phyloP scores from a whole-genome alignment of 2,888 invertebrate genomes.

The Drosophila prostipennis region DNA sequence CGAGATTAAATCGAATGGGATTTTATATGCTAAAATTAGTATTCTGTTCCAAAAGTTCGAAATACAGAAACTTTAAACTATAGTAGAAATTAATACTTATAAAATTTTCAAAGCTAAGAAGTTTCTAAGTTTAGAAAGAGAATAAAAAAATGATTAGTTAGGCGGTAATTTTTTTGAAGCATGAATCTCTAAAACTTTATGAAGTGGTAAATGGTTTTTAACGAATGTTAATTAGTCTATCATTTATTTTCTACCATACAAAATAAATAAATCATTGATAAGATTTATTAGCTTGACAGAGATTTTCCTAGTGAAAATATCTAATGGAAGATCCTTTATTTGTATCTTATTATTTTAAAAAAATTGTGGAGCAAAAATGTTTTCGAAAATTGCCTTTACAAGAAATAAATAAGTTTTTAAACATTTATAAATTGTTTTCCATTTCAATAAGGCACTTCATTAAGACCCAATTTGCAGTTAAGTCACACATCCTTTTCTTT shows the following conservation, averaged over 20 bases:
- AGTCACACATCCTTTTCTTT: constrained; percentile 5
- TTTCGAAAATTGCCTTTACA: too few relatives aligned
- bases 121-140: neutral
- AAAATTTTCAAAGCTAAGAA: too few relatives aligned
- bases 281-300: too few relatives aligned
- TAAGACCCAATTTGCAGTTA: neutral
- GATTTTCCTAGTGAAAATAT: too few relatives aligned
- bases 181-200: neutral
- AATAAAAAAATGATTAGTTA: neutral
- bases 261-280: too few relatives aligned
- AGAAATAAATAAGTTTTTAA: too few relatives aligned
- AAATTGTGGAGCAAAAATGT: too few relatives aligned
- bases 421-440: neutral
- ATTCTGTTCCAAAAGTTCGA: too few relatives aligned
- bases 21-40: neutral
- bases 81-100: too few relatives aligned
- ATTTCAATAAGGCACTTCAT: neutral
- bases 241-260: neutral
- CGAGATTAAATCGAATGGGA: neutral
- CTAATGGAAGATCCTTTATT: too few relatives aligned
- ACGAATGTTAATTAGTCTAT: neutral
- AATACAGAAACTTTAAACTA: too few relatives aligned
- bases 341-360: too few relatives aligned
- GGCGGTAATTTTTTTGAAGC: neutral
- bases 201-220: neutral